Evolutionary conservation across 2,113 vertebrate genomes (phyloP).

Genomic region (Etia nguti): DNA sequence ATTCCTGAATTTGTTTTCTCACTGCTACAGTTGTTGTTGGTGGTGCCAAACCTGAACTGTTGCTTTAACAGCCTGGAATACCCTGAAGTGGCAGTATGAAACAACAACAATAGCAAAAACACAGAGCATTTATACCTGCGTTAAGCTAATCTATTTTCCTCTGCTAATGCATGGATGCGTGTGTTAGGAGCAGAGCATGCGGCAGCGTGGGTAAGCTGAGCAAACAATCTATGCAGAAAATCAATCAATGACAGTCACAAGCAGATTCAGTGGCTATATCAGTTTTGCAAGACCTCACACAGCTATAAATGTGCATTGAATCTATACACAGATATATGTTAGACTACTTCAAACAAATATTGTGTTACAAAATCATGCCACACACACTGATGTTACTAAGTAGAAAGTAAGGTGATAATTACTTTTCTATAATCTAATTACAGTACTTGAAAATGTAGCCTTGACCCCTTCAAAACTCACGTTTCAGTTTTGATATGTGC

Average conservation of each 20-base stretch:
- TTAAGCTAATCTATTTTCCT: background rate
- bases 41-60: background rate
- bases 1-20: too few species aligned
- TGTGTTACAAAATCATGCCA: background rate
- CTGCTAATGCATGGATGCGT: background rate
- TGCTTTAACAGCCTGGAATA: background rate
- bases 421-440: background rate
- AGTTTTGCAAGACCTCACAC: background rate
- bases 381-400: background rate
- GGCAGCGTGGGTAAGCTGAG: background rate
- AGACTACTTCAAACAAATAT: background rate
- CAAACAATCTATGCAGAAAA: conserved; percentile 20
- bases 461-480: background rate
- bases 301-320: background rate
- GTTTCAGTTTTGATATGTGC: background rate
- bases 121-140: background rate
- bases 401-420: background rate
- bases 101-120: background rate
- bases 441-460: background rate
- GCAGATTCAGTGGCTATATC: conserved; percentile 25
- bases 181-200: background rate
- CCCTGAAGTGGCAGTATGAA: background rate
- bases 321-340: background rate
- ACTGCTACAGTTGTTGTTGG: background rate
- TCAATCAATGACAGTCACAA: conserved; percentile 23